These are phyloP conservation scores for Leptopilina syphax DNA, from an alignment of 2,888 invertebrate genomes.

Conservation along the genomic window DNA sequence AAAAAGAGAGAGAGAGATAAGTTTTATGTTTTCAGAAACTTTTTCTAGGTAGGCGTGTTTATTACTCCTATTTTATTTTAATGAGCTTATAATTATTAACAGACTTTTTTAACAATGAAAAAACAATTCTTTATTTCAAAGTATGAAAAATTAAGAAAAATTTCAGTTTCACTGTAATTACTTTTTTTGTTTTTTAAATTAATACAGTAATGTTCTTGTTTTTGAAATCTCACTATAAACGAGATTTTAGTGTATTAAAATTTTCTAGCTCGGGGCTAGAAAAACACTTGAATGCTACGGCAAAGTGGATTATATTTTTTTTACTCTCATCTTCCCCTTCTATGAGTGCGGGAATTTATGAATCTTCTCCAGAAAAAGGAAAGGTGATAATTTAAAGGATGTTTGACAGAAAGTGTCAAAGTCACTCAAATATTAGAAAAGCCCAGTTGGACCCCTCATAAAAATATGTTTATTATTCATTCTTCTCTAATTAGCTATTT, in stretches of 20 bases:
- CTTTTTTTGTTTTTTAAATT: no score
- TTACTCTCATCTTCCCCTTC: not conserved
- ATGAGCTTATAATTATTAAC: slow-evolving; percentile 25
- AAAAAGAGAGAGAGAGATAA: slow-evolving; percentile 4
- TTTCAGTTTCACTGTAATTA: no score
- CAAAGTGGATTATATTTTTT: slow-evolving; percentile 10
- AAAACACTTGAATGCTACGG: not conserved
- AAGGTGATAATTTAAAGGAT: no score
- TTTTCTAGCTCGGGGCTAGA: not conserved
- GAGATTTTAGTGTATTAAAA: not conserved
- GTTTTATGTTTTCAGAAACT: slow-evolving; percentile 21
- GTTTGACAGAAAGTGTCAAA: no score
- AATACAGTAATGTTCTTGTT: no score
- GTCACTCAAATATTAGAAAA: not conserved
- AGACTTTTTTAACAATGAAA: not conserved
- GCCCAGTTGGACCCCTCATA: not conserved
- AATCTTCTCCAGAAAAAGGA: not conserved
- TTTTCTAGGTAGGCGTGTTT: not conserved
- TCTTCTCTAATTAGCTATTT: not conserved
- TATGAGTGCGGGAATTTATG: not conserved
- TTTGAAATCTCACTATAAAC: no score
- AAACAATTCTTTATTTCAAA: not conserved
- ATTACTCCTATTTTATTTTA: slow-evolving; percentile 12
- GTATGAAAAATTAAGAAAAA: no score
- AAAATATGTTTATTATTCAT: not conserved